Percentiles rank a stretch among this genome's conserved stretches.
Evolutionary conservation across 2,797 vertebrate species (phyloP).

Genomic region (Natrix natrix): DNA sequence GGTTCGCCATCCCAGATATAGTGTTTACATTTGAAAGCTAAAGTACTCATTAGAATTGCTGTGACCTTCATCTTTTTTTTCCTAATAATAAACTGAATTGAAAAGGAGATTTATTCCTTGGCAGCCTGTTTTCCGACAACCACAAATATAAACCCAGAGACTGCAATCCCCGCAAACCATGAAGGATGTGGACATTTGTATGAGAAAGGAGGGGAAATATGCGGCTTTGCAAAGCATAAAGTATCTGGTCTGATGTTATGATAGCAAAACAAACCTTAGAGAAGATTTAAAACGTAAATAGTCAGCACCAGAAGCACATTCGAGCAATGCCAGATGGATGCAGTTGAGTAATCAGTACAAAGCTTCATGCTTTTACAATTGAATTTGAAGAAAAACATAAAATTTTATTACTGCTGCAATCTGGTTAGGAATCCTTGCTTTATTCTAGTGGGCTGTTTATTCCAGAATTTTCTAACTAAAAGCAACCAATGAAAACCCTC

Average conservation of each 20-base stretch:
- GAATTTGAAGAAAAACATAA: neutral
- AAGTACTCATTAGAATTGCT: neutral
- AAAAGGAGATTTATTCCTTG: neutral
- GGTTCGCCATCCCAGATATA: too few species aligned
- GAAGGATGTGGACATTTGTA: neutral
- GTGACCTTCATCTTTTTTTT: neutral
- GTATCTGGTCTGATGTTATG: neutral
- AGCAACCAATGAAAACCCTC: neutral
- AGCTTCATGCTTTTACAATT: neutral
- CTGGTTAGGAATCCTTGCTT: neutral
- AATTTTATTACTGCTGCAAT: neutral
- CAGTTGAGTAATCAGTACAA: neutral
- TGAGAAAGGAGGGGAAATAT: neutral
- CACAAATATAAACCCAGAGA: neutral
- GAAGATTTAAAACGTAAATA: neutral
- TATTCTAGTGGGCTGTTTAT: neutral
- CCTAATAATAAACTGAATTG: neutral
- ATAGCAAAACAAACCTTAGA: neutral
- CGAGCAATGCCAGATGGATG: neutral
- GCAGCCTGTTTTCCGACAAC: neutral
- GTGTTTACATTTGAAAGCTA: neutral
- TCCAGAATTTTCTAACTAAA: neutral
- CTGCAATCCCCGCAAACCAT: neutral
- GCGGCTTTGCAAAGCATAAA: neutral
- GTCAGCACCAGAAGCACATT: neutral